Conservation (phyloP, 1,140 invertebrate genomes). For the Meloidogyne floridensis region DNA sequence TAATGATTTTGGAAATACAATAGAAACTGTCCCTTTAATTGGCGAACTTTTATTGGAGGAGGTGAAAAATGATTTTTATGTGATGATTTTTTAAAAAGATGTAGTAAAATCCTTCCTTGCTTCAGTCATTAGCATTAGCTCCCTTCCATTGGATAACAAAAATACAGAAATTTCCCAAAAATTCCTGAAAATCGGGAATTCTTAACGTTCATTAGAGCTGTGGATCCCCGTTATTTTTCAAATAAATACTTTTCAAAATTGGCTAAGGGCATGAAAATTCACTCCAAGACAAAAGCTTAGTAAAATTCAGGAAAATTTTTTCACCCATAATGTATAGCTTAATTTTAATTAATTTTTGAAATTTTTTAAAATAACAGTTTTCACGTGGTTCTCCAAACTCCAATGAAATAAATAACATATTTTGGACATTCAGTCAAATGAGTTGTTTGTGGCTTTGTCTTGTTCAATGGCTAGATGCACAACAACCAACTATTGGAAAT, state of each 20-base stretch:
- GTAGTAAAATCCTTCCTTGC: background rate
- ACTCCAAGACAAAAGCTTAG: too few relatives aligned
- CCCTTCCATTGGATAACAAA: too few relatives aligned
- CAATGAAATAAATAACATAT: constrained; percentile 37
- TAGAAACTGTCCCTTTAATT: constrained; percentile 45
- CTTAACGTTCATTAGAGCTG: too few relatives aligned
- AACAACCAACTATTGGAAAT: constrained; percentile 37
- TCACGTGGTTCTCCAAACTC: background rate
- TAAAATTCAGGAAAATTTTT: too few relatives aligned
- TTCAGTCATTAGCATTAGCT: too few relatives aligned
- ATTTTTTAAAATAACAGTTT: constrained; percentile 29
- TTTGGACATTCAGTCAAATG: constrained; percentile 43
- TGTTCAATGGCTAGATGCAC: constrained; percentile 51
- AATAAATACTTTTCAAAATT: too few relatives aligned
- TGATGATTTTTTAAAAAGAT: background rate
- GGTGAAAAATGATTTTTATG: background rate
- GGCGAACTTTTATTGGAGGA: constrained; percentile 48
- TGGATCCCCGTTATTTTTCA: too few relatives aligned
- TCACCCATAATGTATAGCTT: too few relatives aligned
- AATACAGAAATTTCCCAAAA: too few relatives aligned
- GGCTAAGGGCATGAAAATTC: too few relatives aligned
- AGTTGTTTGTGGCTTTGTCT: constrained; percentile 45
- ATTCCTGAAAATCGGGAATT: too few relatives aligned
- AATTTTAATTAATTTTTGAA: too few relatives aligned
- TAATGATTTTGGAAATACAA: constrained; percentile 32